These are phyloP conservation scores for Actinemys pallida DNA, from an alignment of 2,113 vertebrate genomes.

Conservation along the genomic window DNA sequence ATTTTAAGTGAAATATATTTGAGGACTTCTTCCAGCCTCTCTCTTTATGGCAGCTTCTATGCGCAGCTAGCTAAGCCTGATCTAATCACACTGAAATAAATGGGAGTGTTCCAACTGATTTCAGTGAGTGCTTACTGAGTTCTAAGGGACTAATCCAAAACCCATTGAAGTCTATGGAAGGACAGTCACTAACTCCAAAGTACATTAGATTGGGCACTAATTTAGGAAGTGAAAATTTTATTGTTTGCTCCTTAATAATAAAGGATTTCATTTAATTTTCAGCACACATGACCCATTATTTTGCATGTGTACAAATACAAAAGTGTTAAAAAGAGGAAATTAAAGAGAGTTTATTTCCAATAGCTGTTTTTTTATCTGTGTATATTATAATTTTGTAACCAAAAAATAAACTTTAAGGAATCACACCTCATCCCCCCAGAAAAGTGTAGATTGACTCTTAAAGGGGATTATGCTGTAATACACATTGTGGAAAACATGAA, in stretches of 20 bases:
- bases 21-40: background rate
- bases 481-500: background rate
- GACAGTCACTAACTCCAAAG: background rate
- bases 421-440: background rate
- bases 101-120: background rate
- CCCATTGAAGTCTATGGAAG: background rate
- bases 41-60: background rate
- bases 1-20: background rate
- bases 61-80: background rate
- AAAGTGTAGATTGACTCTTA: background rate
- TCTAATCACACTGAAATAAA: background rate
- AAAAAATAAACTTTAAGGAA: background rate
- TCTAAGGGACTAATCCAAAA: background rate
- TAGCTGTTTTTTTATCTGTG: background rate
- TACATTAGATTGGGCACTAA: background rate
- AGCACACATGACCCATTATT: background rate
- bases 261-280: background rate
- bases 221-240: background rate
- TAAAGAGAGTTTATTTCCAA: background rate
- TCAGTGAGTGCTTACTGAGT: background rate
- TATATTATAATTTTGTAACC: background rate
- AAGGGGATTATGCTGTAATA: background rate
- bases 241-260: background rate
- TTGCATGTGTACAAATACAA: background rate
- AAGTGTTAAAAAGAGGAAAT: background rate